Evolutionary conservation across 2,113 vertebrate genomes (phyloP), one percentile per base, ranked within the genome.

Genomic region (Chinchilla lanigera): DNA sequence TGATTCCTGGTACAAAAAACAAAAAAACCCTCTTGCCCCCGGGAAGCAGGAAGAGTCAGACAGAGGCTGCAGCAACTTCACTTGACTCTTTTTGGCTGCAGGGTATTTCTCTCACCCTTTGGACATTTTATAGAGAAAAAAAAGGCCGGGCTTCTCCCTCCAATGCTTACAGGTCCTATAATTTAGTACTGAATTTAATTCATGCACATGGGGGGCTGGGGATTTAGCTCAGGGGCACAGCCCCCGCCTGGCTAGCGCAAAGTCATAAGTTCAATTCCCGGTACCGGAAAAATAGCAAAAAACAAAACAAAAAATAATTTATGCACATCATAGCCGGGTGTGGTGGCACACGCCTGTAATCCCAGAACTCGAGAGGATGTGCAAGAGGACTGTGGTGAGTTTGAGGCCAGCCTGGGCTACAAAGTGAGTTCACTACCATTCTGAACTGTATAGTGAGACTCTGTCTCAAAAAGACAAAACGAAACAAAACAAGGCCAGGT

Each of bases 121-220:
- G 33, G 35, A 44, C 7, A 83, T 82, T 83, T 95, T 56, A 50
- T 71, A 94, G 94, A 77, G n/a, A 90, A 95, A 89, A 75, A 41
- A 67, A 50, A 30, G 80, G 24, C 17, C 22, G 71, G 30, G 7
- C 63, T 84, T 75, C 38, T 35, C 24, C 9, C 75, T 69, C 17
- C 0, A 4, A 19, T 20, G 54, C 10, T 87, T 47, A 61, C 6
- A 82, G 26, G 22, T 61, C 50, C 58, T 35, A 56, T 24, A 47
- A 47, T 11, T 50, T 13, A 54, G 73, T 44, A 44, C 24, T 4
- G 2, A 44, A 24, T 75, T 75, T 28, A 75, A 47, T 75, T 47
- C 28, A 75, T 75, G 73, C 24, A 47, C 73, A 28, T 47, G n/a
- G n/a, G n/a, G n/a, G n/a, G n/a, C n/a, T n/a, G n/a, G n/a, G n/a